Percentiles rank a stretch among this genome's conserved stretches.
These are phyloP conservation scores for Myathropa florea DNA, from an alignment of 2,888 invertebrate genomes.

Conservation along the genomic window DNA sequence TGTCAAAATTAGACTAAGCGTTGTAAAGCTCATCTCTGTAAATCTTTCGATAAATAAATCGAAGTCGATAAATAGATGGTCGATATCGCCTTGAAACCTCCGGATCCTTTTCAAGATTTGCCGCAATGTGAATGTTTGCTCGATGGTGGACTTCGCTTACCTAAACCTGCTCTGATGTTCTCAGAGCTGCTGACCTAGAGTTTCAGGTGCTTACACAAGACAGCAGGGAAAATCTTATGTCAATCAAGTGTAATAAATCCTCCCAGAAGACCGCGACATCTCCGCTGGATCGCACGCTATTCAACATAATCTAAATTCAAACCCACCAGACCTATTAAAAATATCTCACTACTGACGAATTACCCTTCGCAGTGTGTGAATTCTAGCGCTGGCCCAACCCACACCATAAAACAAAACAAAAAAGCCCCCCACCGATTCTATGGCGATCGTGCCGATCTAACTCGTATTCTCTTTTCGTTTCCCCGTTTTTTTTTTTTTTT, in stretches of 20 bases:
- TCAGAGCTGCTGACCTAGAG: no score
- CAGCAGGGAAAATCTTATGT: no score
- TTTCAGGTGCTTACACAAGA: no score
- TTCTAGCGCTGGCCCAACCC: background rate
- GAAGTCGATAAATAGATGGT: no score
- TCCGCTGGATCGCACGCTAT: background rate
- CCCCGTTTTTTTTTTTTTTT: background rate
- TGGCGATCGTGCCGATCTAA: slow-evolving; percentile 25
- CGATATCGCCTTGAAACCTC: no score
- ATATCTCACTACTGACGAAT: background rate
- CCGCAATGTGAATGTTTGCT: no score
- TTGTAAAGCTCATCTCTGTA: no score
- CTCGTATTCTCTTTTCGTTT: slow-evolving; percentile 20
- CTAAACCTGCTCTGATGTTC: no score
- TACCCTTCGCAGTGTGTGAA: background rate
- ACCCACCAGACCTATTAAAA: background rate
- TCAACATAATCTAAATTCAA: background rate
- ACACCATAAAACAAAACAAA: background rate
- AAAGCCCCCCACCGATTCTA: background rate
- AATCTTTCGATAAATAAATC: no score
- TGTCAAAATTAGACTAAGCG: no score
- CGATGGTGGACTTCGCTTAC: no score
- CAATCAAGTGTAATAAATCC: background rate
- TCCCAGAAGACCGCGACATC: background rate
- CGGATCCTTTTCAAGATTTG: no score